Base-by-base conservation (phyloP, 2,888 invertebrate species). In the Sepioteuthis lessoniana region DNA sequence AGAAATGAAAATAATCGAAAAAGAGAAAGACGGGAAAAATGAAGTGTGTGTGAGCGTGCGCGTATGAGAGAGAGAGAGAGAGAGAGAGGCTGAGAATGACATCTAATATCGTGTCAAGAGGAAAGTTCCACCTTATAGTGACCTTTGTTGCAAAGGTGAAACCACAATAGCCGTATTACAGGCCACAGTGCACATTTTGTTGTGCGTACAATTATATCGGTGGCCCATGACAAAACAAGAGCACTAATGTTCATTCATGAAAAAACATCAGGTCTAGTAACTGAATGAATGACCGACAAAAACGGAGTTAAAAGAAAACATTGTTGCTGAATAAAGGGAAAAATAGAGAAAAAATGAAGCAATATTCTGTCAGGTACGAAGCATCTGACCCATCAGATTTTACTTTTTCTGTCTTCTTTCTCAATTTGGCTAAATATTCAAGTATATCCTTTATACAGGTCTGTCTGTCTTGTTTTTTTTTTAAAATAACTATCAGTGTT, bases 181-280 rank as follows among this genome's bases (percentile, higher is more conserved):
- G 76, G 76, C 76, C 76, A 76, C n/a, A 16, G n/a, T 76, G 76
- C 76, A 76, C 76, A 76, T 76, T 76, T n/a, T 76, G 76, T 76
- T 76, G 76, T 3, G n/a, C 35, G 76, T n/a, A 76, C n/a, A n/a
- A 76, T n/a, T n/a, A 76, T 76, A 76, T n/a, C n/a, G 13, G 19
- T 13, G 1, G 16, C 4, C n/a, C 5, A 16, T 35, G 5, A 76
- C 19, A 76, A 76, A 76, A 76, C 55, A 2, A 76, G n/a, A 60
- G 7, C 60, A 31, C 31, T 28, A 31, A 60, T 31, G 31, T 31
- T 60, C 7, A 60, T 7, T 60, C 60, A 31, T 60, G 60, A 60
- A 60, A 60, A 60, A 60, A 8, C 28, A 31, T 60, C 31, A 25
- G 60, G 28, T 31, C 10, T 28, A 31, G 0, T 76, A 35, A 76